Base-by-base conservation (phyloP, 1,140 invertebrate species). In the Trinorchestia longiramus region DNA sequence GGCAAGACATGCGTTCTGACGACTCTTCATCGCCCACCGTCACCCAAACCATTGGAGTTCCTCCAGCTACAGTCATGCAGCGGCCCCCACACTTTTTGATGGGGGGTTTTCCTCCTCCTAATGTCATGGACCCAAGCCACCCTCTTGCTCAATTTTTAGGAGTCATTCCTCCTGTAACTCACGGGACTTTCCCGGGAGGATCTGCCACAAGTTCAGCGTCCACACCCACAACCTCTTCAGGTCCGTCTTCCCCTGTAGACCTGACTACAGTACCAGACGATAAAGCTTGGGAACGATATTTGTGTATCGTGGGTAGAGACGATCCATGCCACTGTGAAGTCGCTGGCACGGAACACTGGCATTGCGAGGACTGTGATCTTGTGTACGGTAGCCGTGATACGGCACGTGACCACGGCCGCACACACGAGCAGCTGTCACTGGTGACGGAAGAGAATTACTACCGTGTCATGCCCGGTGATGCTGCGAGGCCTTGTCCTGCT, bases 401-500 rank as follows among this genome's bases (percentile, higher is more conserved):
- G 40, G 98, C 99, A 88, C 97, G 98, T 96, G 98, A 99, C 96
- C 99, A 99, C 97, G 98, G 99, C 0, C 98, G 98, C 96, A 98
- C 98, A 96, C 99, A 99, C 97, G 98, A 99, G 96, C 98, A 98
- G 88, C 99, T 99, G 97, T 98, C 99, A 96, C 98, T 98, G 96
- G 98, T 99, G 53, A 99, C 98, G 0, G 98, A 99, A 45, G 98
- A 98, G 0, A 98, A 98, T 97, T 99, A 98, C 97, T 98, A 97
- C 91, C 98, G 98, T 0, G 98, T 98, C 87, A 98, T 97, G 96
- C 97, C 97, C 0, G 97, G 97, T 0, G 97, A 98, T 96, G 98
- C 98, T 95, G 97, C 98, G 90, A 98, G 98, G 96, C 98, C 98
- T 96, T 98, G 97, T 97, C 97, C 97, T 40, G 96, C 97, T n/a